Evolutionary conservation across 2,113 vertebrate genomes (phyloP).

Genomic region (Gasterosteus nipponicus): DNA sequence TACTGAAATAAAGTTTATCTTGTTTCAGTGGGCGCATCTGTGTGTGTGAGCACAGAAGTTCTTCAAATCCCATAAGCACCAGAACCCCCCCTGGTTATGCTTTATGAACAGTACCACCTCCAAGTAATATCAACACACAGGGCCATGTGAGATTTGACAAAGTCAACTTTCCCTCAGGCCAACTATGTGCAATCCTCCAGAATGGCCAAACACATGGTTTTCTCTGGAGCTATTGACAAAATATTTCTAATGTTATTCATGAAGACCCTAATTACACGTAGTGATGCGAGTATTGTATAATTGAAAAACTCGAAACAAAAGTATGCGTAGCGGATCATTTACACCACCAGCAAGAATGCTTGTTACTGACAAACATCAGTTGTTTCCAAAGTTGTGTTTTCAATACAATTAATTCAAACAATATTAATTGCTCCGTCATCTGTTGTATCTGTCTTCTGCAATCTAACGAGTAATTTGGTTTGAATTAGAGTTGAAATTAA

Average conservation of each 20-base stretch:
- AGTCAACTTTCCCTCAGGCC: slow-evolving; percentile 36
- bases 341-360: background rate
- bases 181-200: slow-evolving; percentile 30
- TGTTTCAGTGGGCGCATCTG: background rate
- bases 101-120: slow-evolving; percentile 46
- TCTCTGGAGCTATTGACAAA: slow-evolving; percentile 20
- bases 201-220: slow-evolving; percentile 1
- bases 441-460: background rate
- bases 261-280: background rate
- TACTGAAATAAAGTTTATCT: slow-evolving; percentile 11
- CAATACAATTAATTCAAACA: background rate
- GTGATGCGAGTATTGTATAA: slow-evolving; percentile 1
- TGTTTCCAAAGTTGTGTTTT: background rate
- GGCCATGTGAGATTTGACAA: slow-evolving; percentile 39
- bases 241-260: slow-evolving; percentile 6
- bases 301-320: background rate
- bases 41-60: slow-evolving; percentile 20
- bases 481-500: background rate
- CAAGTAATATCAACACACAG: slow-evolving; percentile 43
- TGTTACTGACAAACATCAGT: background rate
- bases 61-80: slow-evolving; percentile 56
- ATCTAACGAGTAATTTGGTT: slow-evolving; percentile 1
- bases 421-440: background rate
- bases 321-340: background rate
- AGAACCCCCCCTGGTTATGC: slow-evolving; percentile 38